Conservation (phyloP, 2,888 invertebrate species). For the Drymonia ruficornis region DNA sequence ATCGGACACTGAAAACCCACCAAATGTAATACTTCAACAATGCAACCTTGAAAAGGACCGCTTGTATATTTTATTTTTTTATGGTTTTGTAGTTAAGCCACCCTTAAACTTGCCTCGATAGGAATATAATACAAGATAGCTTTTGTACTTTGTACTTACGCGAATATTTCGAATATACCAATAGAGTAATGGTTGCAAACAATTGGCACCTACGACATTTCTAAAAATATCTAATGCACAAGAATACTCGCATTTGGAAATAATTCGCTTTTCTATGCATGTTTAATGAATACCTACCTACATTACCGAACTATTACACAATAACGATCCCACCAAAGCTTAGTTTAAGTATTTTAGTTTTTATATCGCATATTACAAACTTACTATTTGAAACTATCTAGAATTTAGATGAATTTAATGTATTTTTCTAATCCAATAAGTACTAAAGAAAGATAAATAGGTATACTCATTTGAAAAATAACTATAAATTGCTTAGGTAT, state of each 20-base stretch:
- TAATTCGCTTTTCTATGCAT: conserved; percentile 33
- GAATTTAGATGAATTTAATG: conserved; percentile 48
- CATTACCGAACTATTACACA: conserved; percentile 71
- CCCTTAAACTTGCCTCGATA: conserved; percentile 43
- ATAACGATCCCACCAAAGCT: conserved; percentile 83
- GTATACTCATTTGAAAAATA: not conserved
- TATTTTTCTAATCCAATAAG: conserved; percentile 53
- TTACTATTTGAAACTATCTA: conserved; percentile 47
- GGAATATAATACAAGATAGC: conserved; percentile 23
- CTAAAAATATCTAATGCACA: conserved; percentile 21
- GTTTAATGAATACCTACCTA: conserved; percentile 43
- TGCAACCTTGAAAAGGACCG: conserved; percentile 19
- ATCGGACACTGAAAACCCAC: conserved; percentile 65
- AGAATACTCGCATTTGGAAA: conserved; percentile 32
- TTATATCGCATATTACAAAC: conserved; percentile 55
- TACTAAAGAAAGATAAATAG: conserved; percentile 21
- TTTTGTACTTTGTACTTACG: conserved; percentile 2
- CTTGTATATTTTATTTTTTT: conserved; percentile 18
- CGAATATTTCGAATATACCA: conserved; percentile 7
- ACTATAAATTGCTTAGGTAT: too few species aligned
- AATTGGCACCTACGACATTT: not conserved
- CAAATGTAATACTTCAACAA: conserved; percentile 42
- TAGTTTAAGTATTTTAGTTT: conserved; percentile 77
- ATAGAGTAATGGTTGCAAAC: not conserved
- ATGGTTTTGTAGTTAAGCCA: conserved; percentile 18